Base-by-base conservation (phyloP, 2,113 vertebrate species). In the Aspiorhynchus laticeps region DNA sequence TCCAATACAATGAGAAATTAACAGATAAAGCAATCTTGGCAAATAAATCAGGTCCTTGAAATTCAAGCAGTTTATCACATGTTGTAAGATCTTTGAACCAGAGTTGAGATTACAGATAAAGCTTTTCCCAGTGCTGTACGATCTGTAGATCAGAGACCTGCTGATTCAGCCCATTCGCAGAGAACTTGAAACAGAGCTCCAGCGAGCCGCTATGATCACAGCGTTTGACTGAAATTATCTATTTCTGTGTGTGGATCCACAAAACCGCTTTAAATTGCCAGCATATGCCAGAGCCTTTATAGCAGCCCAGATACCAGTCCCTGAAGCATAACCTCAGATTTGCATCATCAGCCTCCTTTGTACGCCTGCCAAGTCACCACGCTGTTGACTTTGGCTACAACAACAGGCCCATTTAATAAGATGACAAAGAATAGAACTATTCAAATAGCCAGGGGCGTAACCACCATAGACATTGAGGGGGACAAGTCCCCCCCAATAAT, bases 311-410 rank as follows among this genome's bases (percentile, higher is more conserved):
- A 84, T 87, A 83, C 43, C 46, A 80, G 87, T 71, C 88, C 84
- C 71, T 78, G 38, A 83, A 67, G 76, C 88, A 81, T 83, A 87
- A 91, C 91, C 89, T 84, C 75, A 51, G 41, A 87, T 88, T 85
- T 88, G 51, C 79, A 86, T 63, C 67, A 26, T 65, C 84, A 88
- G 84, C 46, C 24, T 43, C 28, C 83, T 89, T 86, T 87, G 90
- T 74, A 80, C 3, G 67, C 36, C 74, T 69, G 88, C 88, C 92
- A 91, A 90, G 88, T 84, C 85, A 90, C 85, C 89, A 86, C 9
- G 24, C 85, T 90, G 88, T 89, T 88, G 89, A 88, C 86, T 91
- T 86, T 85, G 88, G 89, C 77, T 87, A 76, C 88, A 88, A 85
- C 67, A 83, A 83, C 79, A 73, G 21, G 80, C 36, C 76, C 63